Base-by-base conservation (phyloP, 2,113 vertebrate genomes). In the Vidua macroura region DNA sequence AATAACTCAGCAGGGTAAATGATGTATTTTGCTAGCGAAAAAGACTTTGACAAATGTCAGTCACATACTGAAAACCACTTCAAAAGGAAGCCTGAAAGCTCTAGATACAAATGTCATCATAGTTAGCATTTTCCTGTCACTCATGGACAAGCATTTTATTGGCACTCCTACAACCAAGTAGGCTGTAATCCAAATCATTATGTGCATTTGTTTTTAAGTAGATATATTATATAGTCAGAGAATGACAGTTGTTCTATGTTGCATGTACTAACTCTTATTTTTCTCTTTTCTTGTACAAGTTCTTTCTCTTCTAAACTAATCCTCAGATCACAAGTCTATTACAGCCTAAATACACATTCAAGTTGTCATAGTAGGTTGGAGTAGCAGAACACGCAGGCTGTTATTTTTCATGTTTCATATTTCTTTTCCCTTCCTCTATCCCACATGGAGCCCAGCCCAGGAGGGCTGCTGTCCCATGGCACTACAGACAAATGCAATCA, bases 201-300 rank as follows among this genome's bases (percentile, higher is more conserved):
- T 44, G 24, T 70, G 63, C n/a, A 68, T 74, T 93, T 83, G 17
- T 31, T 90, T 92, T 88, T 88, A 82, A 93, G 44, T 51, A 82
- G 39, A 24, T 59, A 11, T 21, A 48, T 39, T 49, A 37, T 27
- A 55, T 17, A 70, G 41, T 30, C 46, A 88, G 52, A 63, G 22
- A 88, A 43, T 9, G 10, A 44, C n/a, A 66, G 35, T 68, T 63
- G 33, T 53, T 86, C 52, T 41, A 7, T 13, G 23, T 23, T 51
- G 22, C 31, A 86, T 48, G 24, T 25, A 56, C 66, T 68, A 60
- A 44, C 33, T 53, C 28, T 46, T 46, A 5, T 33, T 90, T 84
- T 72, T 70, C 46, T 81, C 27, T 92, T 83, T 68, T 63, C 73
- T 78, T 52, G 13, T 23, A 35, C 17, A 62, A 63, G 10, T 23